Evolutionary conservation across 2,888 invertebrate species (phyloP), one percentile per base, ranked within the genome.

Genomic region (Notodonta ziczac): DNA sequence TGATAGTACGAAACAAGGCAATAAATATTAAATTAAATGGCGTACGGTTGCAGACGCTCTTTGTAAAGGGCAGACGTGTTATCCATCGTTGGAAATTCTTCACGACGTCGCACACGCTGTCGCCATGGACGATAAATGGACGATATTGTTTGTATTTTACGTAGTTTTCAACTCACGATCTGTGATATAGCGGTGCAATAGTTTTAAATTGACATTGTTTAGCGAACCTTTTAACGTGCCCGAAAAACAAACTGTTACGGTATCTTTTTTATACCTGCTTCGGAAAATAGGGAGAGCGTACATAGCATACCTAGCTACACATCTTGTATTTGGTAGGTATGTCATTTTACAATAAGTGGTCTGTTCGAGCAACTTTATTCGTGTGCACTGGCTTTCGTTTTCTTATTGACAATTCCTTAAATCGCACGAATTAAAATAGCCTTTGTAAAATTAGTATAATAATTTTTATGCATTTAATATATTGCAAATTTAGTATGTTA

Each of bases 11-110:
- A 74, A 81, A 78, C 77, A 77, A 74, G 70, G 68, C 74, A 62
- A 77, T 81, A 77, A 81, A 81, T 83, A 81, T 78, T 73, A 84
- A 80, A 82, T 78, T 77, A 81, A 85, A 85, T 84, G 85, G 70
- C 85, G 84, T 75, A 76, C 72, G 69, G 70, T 76, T 78, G 74
- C 78, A 78, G 76, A 76, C 74, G 78, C 67, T 75, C 62, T 76
- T 80, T 77, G 64, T 74, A 85, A 86, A 85, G 86, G 85, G 80
- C 83, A 79, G 79, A 77, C 73, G 53, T 71, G 70, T 74, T 70
- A 64, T 63, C 70, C 65, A 73, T 70, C 67, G 73, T 66, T 64
- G 68, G 66, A 63, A 78, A 76, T 74, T 70, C 69, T 73, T 70
- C 58, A 55, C 59, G 61, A 63, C 60, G 54, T 42, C 73, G 73